These are phyloP conservation scores for Tolmerus cingulatus DNA, from an alignment of 2,888 invertebrate genomes.

Conservation along the genomic window DNA sequence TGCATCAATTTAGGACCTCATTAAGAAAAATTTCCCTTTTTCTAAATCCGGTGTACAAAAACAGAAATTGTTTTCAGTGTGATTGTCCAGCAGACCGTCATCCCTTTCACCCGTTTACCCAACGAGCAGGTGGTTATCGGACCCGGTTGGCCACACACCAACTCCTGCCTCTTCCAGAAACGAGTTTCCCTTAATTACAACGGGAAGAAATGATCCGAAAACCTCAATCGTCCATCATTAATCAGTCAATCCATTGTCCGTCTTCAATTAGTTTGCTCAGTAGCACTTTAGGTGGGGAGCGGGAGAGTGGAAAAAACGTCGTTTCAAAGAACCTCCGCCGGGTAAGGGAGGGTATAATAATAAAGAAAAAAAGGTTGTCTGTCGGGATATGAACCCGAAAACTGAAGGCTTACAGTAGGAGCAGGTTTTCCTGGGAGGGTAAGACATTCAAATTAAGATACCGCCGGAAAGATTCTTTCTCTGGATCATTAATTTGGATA, in stretches of 20 bases:
- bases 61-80: background rate
- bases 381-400: background rate
- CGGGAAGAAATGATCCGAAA: background rate
- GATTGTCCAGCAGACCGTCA: background rate
- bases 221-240: slow-evolving; percentile 12
- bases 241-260: slow-evolving; percentile 30
- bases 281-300: slow-evolving; percentile 4
- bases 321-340: background rate
- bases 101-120: background rate
- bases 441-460: slow-evolving; percentile 19
- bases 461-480: background rate
- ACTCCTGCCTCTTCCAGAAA: background rate
- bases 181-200: slow-evolving; percentile 15
- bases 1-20: background rate
- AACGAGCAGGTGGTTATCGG: slow-evolving; percentile 1
- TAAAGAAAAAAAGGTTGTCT: background rate
- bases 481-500: background rate
- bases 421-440: background rate
- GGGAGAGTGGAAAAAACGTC: background rate
- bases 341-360: too few species aligned
- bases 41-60: background rate
- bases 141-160: background rate
- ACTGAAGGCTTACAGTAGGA: background rate
- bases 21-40: background rate
- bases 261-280: slow-evolving; percentile 20